Conservation (phyloP, 1,140 invertebrate species). For the Latrodectus geometricus region DNA sequence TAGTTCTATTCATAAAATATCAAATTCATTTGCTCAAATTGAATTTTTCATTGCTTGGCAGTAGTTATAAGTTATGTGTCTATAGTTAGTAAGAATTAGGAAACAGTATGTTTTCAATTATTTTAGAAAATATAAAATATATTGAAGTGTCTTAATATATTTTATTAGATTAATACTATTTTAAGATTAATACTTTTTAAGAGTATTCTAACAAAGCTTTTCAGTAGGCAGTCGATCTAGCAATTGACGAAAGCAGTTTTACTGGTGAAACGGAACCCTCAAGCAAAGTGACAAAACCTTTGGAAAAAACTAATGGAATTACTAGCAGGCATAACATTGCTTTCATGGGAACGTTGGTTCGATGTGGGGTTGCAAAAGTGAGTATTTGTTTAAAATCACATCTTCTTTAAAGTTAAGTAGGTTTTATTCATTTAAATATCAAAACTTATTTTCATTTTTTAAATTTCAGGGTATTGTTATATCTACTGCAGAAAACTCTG, state of each 20-base stretch:
- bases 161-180: no score
- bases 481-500: conserved; percentile 94
- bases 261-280: conserved; percentile 89
- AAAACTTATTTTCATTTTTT: conserved; percentile 6
- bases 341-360: conserved; percentile 98
- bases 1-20: no score
- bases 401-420: background rate
- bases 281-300: conserved; percentile 76
- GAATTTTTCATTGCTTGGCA: no score
- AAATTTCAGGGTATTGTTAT: conserved; percentile 89
- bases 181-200: no score
- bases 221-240: conserved; percentile 78
- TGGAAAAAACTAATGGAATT: conserved; percentile 71
- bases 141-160: no score
- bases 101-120: no score
- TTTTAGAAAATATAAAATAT: no score
- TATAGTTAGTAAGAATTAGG: no score
- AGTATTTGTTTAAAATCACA: conserved; percentile 63
- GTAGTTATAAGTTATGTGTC: no score
- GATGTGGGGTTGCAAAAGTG: conserved; percentile 96
- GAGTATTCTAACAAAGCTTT: background rate
- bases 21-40: background rate
- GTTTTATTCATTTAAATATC: no score
- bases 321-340: conserved; percentile 90
- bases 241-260: conserved; percentile 98